Evolutionary conservation across 2,113 vertebrate genomes (phyloP).

Genomic region (Myotis davidii): DNA sequence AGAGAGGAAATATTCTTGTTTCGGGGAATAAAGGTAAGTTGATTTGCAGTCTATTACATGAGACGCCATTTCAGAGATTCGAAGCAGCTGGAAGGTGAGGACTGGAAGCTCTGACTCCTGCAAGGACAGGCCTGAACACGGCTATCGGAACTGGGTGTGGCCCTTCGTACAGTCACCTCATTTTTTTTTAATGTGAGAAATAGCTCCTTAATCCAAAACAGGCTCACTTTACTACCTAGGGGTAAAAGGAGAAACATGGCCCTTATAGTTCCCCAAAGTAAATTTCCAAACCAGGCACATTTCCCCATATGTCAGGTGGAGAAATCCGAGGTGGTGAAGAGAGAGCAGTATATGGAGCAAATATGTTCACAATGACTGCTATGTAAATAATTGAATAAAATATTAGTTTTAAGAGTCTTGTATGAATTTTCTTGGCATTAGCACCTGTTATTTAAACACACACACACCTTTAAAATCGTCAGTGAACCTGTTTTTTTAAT

Average conservation of each 20-base stretch:
- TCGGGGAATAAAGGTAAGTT: neutral
- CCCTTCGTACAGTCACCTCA: neutral
- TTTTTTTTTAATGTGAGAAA: neutral
- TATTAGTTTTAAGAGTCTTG: neutral
- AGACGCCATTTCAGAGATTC: neutral
- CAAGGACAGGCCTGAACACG: neutral
- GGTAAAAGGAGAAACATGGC: neutral
- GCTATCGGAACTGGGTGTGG: neutral
- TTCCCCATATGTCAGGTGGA: neutral
- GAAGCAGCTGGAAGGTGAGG: neutral
- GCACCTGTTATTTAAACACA: conserved; percentile 6
- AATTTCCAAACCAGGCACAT: neutral
- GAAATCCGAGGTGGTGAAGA: neutral
- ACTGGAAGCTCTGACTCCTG: neutral
- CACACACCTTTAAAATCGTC: neutral
- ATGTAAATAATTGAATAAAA: conserved; percentile 10
- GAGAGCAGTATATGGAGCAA: neutral
- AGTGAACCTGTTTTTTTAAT: neutral
- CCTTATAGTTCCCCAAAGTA: conserved; percentile 15
- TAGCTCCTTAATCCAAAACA: neutral
- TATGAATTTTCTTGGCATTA: neutral
- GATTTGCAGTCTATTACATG: neutral
- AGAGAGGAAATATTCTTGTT: neutral
- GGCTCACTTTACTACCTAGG: neutral
- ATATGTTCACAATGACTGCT: neutral